Conservation (phyloP, 2,113 vertebrate genomes). For the Notothenia rossii region DNA sequence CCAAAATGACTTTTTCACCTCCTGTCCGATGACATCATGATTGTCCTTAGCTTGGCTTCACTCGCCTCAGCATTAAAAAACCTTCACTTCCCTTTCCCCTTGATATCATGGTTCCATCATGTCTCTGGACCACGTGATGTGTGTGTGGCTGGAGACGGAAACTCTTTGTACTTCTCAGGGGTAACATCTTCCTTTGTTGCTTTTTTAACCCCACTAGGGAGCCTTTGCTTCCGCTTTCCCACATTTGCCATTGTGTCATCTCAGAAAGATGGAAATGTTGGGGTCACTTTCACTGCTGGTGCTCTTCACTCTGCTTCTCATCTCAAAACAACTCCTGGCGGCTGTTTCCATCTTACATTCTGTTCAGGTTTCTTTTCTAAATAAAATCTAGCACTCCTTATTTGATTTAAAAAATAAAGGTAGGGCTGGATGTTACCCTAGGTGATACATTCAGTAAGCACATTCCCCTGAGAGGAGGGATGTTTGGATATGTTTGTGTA, state of each 20-base stretch:
- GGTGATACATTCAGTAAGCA: constrained; percentile 34
- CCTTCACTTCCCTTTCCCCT: constrained; percentile 6
- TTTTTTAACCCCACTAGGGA: constrained; percentile 46
- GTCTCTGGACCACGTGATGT: not conserved
- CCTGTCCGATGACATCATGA: constrained; percentile 8
- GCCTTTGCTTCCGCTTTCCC: constrained; percentile 44
- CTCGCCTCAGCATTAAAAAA: constrained; percentile 12
- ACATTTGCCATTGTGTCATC: constrained; percentile 52
- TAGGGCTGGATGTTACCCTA: constrained; percentile 53
- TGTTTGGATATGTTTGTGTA: constrained; percentile 58
- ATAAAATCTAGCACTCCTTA: not conserved
- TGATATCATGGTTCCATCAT: constrained; percentile 11
- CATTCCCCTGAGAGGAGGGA: constrained; percentile 44
- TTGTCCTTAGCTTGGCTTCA: constrained; percentile 19
- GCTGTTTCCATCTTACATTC: not conserved
- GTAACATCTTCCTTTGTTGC: constrained; percentile 34
- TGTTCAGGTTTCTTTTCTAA: constrained; percentile 15
- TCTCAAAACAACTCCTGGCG: constrained; percentile 6
- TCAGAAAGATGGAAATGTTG: constrained; percentile 28
- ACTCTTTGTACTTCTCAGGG: constrained; percentile 13
- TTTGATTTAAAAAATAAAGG: constrained; percentile 40
- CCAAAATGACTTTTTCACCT: not conserved
- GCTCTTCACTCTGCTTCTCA: not conserved
- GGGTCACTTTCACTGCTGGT: constrained; percentile 36
- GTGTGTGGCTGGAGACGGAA: constrained; percentile 10